These are phyloP conservation scores for Pheosia tremula DNA, from an alignment of 2,888 invertebrate species.

Conservation along the genomic window DNA sequence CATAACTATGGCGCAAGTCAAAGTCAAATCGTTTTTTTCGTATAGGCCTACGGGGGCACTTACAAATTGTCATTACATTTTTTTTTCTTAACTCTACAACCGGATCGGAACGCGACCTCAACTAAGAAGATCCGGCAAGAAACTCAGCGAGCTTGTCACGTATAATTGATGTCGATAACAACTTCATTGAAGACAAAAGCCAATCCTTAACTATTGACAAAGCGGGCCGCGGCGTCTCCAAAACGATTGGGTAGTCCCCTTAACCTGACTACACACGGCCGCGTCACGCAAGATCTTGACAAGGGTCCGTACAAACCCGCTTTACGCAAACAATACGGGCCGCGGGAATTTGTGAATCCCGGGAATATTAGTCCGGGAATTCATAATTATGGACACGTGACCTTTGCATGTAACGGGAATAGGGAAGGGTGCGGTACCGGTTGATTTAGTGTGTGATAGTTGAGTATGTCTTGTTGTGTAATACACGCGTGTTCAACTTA, in stretches of 20 bases:
- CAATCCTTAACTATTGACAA: not conserved
- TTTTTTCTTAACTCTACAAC: too few relatives aligned
- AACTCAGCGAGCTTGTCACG: too few relatives aligned
- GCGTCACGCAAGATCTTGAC: conserved; percentile 42
- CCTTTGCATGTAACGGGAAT: conserved; percentile 6
- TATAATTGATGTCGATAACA: too few relatives aligned
- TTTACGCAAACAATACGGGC: conserved; percentile 38
- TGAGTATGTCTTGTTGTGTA: not conserved
- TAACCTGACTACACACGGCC: conserved; percentile 19
- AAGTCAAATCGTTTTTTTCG: too few relatives aligned
- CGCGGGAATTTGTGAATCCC: conserved; percentile 21
- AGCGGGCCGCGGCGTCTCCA: not conserved
- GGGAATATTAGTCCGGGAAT: conserved; percentile 34
- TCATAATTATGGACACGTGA: conserved; percentile 37
- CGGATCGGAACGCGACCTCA: too few relatives aligned
- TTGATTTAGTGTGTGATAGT: not conserved
- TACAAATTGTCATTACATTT: too few relatives aligned
- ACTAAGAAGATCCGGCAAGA: too few relatives aligned
- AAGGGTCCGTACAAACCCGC: conserved; percentile 39
- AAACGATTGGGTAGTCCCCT: conserved; percentile 22
- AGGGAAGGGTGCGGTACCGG: not conserved
- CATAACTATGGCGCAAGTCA: too few relatives aligned
- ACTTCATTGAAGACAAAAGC: too few relatives aligned
- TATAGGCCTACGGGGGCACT: too few relatives aligned
- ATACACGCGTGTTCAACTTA: too few relatives aligned